Percentiles rank a stretch among this genome's conserved stretches.
Conservation (phyloP, 1,140 invertebrate genomes). For the Drosophila watanabei region DNA sequence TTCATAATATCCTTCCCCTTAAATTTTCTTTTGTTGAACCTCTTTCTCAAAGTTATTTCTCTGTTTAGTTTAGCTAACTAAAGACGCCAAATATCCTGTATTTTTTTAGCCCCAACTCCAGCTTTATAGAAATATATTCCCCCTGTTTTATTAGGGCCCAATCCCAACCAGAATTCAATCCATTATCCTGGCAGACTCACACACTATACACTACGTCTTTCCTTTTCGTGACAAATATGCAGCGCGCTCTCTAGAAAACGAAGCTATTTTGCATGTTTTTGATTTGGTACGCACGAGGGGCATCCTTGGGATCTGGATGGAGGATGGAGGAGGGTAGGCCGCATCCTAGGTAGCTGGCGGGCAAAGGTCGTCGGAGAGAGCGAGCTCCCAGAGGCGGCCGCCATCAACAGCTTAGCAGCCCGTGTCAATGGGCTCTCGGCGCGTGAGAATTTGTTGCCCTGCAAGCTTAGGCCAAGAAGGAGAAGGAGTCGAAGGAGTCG, state of each 20-base stretch:
- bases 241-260: slow-evolving; percentile 23
- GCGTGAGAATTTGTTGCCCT: slow-evolving; percentile 76
- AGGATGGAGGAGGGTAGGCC: slow-evolving; percentile 3
- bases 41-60: neutral
- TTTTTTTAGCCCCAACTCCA: neutral
- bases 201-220: neutral
- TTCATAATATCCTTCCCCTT: no score
- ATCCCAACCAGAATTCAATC: slow-evolving; percentile 54
- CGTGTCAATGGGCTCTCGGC: slow-evolving; percentile 75
- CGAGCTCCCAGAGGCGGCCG: slow-evolving; percentile 46
- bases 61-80: neutral
- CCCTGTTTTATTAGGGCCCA: neutral
- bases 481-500: neutral
- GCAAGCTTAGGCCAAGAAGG: slow-evolving; percentile 50
- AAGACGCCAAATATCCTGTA: neutral
- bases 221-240: slow-evolving; percentile 65
- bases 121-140: neutral
- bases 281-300: slow-evolving; percentile 47
- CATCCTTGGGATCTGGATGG: neutral
- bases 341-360: slow-evolving; percentile 26
- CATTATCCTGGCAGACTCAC: slow-evolving; percentile 40
- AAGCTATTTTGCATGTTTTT: slow-evolving; percentile 78
- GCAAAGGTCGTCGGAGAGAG: slow-evolving; percentile 21
- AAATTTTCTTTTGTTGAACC: neutral
- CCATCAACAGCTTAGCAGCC: slow-evolving; percentile 70